These are phyloP conservation scores for Drosophila yakuba DNA, from an alignment of 1,140 invertebrate genomes.

Conservation along the genomic window DNA sequence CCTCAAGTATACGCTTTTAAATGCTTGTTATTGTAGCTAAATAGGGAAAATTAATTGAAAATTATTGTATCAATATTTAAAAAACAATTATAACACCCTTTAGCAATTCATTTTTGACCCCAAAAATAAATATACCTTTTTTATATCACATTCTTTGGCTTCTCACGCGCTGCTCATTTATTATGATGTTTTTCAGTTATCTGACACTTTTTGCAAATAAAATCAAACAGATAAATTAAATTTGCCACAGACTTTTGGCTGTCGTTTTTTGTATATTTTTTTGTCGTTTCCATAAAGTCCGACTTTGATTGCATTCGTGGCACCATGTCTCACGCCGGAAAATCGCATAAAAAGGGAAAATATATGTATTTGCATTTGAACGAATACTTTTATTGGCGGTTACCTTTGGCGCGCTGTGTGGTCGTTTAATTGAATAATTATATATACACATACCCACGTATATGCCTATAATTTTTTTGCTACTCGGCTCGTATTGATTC, in stretches of 20 bases:
- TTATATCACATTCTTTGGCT: neutral
- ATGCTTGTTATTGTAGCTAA: too few relatives aligned
- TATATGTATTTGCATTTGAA: constrained; percentile 45
- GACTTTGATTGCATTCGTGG: constrained; percentile 46
- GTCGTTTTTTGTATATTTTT: constrained; percentile 22
- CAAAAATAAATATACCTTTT: neutral
- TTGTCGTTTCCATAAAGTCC: constrained; percentile 33
- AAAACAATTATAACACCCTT: neutral
- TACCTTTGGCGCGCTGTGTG: constrained; percentile 65
- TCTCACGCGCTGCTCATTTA: constrained; percentile 15
- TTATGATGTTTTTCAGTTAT: constrained; percentile 39
- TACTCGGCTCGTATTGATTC: constrained; percentile 24
- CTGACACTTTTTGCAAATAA: constrained; percentile 51
- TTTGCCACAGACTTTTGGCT: constrained; percentile 55
- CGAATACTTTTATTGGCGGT: constrained; percentile 78
- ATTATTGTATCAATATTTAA: neutral
- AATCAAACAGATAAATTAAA: constrained; percentile 72
- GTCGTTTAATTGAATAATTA: constrained; percentile 82
- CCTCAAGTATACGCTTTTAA: neutral
- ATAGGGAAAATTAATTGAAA: too few relatives aligned
- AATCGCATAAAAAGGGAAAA: constrained; percentile 44
- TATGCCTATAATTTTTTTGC: constrained; percentile 50
- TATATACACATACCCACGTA: constrained; percentile 21
- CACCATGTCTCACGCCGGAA: constrained; percentile 43
- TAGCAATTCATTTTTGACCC: neutral